These are phyloP conservation scores for Marasmarcha lunaedactyla DNA, from an alignment of 2,888 invertebrate species.

Conservation along the genomic window DNA sequence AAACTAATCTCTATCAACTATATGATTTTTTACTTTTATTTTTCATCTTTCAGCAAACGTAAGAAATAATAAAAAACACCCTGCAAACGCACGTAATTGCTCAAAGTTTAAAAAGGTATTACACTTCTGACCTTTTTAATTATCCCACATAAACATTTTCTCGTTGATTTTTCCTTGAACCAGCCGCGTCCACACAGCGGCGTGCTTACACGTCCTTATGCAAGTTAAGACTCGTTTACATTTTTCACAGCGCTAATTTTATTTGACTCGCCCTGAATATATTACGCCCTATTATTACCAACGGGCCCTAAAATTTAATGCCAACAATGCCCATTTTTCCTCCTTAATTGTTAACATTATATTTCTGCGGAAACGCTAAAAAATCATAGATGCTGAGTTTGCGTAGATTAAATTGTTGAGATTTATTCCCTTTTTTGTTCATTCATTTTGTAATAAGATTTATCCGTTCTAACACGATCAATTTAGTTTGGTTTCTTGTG, in stretches of 20 bases:
- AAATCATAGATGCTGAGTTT: constrained; percentile 17
- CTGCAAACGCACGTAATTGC: no score
- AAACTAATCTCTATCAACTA: no score
- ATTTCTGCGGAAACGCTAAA: constrained; percentile 45
- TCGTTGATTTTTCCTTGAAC: constrained; percentile 1
- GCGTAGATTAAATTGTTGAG: constrained; percentile 24
- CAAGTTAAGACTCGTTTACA: constrained; percentile 63
- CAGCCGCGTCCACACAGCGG: constrained; percentile 12
- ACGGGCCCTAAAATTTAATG: constrained; percentile 53
- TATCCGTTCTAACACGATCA: background rate
- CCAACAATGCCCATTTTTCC: constrained; percentile 53
- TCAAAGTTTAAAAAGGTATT: no score
- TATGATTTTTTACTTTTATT: no score
- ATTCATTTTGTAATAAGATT: background rate
- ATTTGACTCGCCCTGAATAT: constrained; percentile 68
- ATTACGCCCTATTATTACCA: constrained; percentile 64
- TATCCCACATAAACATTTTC: background rate
- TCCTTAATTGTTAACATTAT: constrained; percentile 57
- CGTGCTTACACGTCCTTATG: constrained; percentile 59
- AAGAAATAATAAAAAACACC: no score
- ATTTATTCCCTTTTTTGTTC: background rate
- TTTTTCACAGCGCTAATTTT: constrained; percentile 70
- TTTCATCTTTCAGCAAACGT: no score
- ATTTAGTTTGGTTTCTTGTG: background rate
- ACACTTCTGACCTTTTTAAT: no score